These are phyloP conservation scores for Catharus minimus DNA, from an alignment of 2,113 vertebrate species.

Conservation along the genomic window DNA sequence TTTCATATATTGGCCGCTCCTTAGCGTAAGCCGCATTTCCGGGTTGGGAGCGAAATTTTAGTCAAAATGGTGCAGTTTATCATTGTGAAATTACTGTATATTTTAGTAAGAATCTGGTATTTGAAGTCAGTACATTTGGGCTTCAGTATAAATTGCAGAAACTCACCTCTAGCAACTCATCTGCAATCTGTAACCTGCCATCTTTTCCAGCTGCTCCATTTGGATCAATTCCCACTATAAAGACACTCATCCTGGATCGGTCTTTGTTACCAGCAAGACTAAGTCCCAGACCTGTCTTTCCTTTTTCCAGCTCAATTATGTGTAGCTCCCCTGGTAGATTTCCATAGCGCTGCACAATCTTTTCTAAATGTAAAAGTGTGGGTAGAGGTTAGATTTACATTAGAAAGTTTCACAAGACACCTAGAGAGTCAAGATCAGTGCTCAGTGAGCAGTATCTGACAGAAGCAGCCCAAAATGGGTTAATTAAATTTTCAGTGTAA, in stretches of 20 bases:
- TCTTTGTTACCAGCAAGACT: constrained; percentile 97
- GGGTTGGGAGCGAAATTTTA: too few relatives aligned
- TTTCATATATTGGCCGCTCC: too few relatives aligned
- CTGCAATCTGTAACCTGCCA: constrained; percentile 88
- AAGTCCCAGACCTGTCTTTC: constrained; percentile 90
- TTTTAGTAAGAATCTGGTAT: neutral
- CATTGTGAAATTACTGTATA: neutral
- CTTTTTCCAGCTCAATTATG: constrained; percentile 95
- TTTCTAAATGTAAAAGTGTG: constrained; percentile 74
- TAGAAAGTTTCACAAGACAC: neutral
- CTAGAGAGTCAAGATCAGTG: neutral
- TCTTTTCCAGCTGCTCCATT: constrained; percentile 92
- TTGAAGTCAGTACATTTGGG: neutral
- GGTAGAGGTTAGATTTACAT: neutral
- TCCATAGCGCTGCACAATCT: constrained; percentile 86
- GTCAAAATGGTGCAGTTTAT: too few relatives aligned
- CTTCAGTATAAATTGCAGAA: neutral
- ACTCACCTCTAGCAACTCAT: constrained; percentile 94
- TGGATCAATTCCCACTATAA: constrained; percentile 95
- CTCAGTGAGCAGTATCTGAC: neutral
- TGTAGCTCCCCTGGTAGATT: constrained; percentile 85
- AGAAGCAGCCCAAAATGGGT: neutral
- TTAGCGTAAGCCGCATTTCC: too few relatives aligned
- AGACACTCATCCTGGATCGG: constrained; percentile 94
- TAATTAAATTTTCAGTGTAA: neutral